These are phyloP conservation scores for Lepidocyrtoides sp. DNA, from an alignment of 2,888 invertebrate genomes.

Conservation along the genomic window DNA sequence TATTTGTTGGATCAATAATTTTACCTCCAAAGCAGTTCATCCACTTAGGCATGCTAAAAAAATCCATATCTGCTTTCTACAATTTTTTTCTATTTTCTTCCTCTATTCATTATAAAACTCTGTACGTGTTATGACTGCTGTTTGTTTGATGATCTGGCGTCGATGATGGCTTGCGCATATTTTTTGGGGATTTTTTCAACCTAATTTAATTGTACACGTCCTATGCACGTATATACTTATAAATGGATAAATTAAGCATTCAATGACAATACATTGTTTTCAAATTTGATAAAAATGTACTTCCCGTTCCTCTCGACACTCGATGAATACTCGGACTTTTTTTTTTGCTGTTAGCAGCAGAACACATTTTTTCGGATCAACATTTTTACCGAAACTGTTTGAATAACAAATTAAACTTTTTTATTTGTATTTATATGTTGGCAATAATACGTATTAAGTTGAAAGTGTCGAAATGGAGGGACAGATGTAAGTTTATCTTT, in stretches of 20 bases:
- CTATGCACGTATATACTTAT: background rate
- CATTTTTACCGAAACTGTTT: background rate
- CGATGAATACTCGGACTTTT: background rate
- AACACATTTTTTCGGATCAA: background rate
- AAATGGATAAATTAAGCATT: background rate
- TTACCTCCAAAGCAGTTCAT: constrained; percentile 38
- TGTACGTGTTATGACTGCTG: background rate
- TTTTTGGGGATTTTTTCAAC: constrained; percentile 57
- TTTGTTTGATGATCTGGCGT: background rate
- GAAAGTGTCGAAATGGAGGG: constrained; percentile 54
- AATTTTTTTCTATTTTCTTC: constrained; percentile 19
- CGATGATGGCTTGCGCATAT: constrained; percentile 22
- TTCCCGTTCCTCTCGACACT: constrained; percentile 12
- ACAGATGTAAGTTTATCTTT: constrained; percentile 67
- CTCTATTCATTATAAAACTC: background rate
- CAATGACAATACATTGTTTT: constrained; percentile 55
- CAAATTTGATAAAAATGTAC: constrained; percentile 26
- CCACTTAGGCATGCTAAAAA: constrained; percentile 14
- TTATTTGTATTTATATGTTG: background rate
- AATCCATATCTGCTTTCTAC: constrained; percentile 14
- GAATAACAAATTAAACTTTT: background rate
- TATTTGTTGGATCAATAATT: constrained; percentile 76
- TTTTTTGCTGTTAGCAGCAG: background rate
- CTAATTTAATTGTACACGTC: constrained; percentile 16
- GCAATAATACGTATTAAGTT: background rate